Conservation (phyloP, 1,140 invertebrate species). For the Amyelois transitella region DNA sequence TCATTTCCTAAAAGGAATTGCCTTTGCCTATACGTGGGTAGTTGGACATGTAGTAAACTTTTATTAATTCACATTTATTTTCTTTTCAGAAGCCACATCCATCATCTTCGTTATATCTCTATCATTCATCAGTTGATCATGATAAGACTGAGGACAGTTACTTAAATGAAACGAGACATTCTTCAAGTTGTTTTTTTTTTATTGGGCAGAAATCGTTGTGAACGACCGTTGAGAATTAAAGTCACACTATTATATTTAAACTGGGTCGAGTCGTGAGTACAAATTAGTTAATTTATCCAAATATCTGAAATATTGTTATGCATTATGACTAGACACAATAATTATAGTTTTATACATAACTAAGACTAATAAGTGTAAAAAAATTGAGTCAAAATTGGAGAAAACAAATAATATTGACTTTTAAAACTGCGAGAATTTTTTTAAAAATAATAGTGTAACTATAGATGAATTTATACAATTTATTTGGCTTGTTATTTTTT, state of each 20-base stretch:
- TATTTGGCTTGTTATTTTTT: not conserved
- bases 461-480: not conserved
- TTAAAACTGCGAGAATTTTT: too few relatives aligned
- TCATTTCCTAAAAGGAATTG: too few relatives aligned
- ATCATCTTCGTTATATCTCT: conserved; percentile 9
- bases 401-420: too few relatives aligned
- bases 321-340: too few relatives aligned
- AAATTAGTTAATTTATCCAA: too few relatives aligned
- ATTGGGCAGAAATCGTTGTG: conserved; percentile 38
- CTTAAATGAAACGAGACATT: conserved; percentile 38
- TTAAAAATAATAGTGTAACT: not conserved
- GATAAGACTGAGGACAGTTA: conserved; percentile 7
- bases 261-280: too few relatives aligned
- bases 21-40: too few relatives aligned
- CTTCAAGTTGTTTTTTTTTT: conserved; percentile 34
- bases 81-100: conserved; percentile 21
- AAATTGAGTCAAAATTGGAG: too few relatives aligned
- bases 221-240: conserved; percentile 23
- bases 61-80: not conserved
- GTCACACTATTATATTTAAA: conserved; percentile 15
- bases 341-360: too few relatives aligned
- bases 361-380: too few relatives aligned
- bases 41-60: too few relatives aligned
- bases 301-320: too few relatives aligned
- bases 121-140: conserved; percentile 18